A percentile compares a stretch with the other conserved stretches of the same genome.
Evolutionary conservation across 1,140 invertebrate genomes (phyloP).

Genomic region (Calycopis cecrops): DNA sequence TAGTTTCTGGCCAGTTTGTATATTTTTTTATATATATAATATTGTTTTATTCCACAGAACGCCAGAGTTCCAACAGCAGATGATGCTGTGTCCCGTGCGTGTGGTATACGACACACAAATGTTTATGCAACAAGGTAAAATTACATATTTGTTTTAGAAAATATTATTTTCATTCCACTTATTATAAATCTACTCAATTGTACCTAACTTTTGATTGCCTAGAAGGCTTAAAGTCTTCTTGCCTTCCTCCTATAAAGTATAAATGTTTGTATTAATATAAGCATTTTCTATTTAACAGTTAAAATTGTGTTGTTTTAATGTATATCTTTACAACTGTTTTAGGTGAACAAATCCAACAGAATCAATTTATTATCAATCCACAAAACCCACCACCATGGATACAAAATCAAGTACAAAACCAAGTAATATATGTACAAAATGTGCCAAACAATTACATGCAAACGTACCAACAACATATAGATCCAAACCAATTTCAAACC

Average conservation of each 20-base stretch:
- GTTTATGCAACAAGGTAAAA: constrained; percentile 48
- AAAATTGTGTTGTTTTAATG: not conserved
- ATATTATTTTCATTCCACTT: not conserved
- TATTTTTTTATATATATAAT: not conserved
- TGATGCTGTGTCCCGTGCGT: constrained; percentile 55
- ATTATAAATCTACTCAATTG: not conserved
- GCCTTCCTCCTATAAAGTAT: not conserved
- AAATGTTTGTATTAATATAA: no score
- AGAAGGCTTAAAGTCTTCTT: not conserved
- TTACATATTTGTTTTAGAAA: not conserved
- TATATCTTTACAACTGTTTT: constrained; percentile 16
- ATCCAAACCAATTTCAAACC: constrained; percentile 55
- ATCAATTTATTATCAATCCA: constrained; percentile 55
- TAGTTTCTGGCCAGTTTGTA: not conserved
- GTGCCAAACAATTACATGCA: constrained; percentile 44
- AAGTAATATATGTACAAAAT: constrained; percentile 57
- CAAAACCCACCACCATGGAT: constrained; percentile 64
- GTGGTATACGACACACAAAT: constrained; percentile 59
- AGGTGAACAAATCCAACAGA: constrained; percentile 60
- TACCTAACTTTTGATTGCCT: no score
- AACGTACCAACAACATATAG: constrained; percentile 42
- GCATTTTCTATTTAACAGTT: no score
- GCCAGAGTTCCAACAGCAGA: constrained; percentile 47
- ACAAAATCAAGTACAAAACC: constrained; percentile 51
- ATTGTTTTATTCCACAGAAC: constrained; percentile 22